A percentile compares a stretch with the other conserved stretches of the same genome.
Conservation (phyloP, 1,140 invertebrate species). For the Dolichoris vasculosae region DNA sequence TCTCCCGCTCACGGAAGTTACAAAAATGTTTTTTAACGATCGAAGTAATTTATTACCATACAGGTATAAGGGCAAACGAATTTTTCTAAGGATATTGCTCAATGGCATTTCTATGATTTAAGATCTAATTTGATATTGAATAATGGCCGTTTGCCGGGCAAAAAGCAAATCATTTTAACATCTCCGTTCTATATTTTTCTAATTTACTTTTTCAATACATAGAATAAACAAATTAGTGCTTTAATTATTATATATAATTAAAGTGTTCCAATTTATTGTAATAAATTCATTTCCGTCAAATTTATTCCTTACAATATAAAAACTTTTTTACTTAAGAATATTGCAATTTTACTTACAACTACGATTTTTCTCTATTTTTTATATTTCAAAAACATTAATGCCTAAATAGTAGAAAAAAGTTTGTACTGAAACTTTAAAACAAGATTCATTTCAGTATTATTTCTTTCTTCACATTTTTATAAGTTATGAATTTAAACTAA, state of each 20-base stretch:
- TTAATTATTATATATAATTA: neutral
- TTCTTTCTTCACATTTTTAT: neutral
- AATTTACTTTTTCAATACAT: no score
- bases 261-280: neutral
- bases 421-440: neutral
- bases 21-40: neutral
- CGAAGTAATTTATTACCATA: neutral
- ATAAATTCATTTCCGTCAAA: neutral
- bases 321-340: neutral
- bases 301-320: neutral
- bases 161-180: neutral
- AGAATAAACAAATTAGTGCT: no score
- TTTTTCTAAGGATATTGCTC: neutral
- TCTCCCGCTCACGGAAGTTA: neutral
- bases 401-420: neutral
- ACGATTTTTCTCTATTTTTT: neutral
- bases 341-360: neutral
- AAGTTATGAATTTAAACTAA: neutral
- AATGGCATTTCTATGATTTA: constrained; percentile 1
- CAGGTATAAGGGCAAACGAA: neutral
- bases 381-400: neutral
- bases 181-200: no score
- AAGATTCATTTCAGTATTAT: neutral
- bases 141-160: neutral
- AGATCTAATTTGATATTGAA: neutral